A percentile compares a stretch with the other conserved stretches of the same genome.
Conservation (phyloP, 1,140 invertebrate species). For the Portunus trituberculatus region DNA sequence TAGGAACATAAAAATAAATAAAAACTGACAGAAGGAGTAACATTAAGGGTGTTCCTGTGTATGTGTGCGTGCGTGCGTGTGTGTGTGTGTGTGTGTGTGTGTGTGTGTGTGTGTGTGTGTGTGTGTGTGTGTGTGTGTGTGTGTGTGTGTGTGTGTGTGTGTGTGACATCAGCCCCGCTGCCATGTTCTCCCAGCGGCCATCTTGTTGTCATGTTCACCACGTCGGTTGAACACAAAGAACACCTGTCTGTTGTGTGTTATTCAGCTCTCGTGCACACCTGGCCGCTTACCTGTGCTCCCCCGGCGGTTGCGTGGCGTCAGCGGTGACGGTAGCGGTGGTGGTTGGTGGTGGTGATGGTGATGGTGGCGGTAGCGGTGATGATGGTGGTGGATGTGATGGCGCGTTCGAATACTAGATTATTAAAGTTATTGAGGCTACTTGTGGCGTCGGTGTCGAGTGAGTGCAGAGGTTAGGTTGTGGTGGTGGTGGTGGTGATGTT, state of each 20-base stretch:
- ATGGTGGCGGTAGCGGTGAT: neutral
- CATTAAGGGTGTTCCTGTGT: neutral
- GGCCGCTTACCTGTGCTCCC: neutral
- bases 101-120: neutral
- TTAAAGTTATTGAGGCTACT: no score
- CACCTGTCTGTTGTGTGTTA: neutral
- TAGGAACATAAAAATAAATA: no score
- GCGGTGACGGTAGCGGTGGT: neutral
- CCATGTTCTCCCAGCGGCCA: neutral
- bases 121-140: slow-evolving; percentile 1
- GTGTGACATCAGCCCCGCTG: neutral
- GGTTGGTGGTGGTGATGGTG: neutral
- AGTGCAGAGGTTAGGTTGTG: neutral
- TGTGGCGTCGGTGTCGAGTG: no score
- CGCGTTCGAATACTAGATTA: neutral
- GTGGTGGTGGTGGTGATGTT: neutral
- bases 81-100: slow-evolving; percentile 48
- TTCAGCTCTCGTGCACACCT: neutral
- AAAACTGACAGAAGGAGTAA: neutral
- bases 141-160: slow-evolving; percentile 45
- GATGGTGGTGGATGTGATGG: neutral
- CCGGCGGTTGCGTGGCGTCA: neutral
- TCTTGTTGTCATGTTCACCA: slow-evolving; percentile 6
- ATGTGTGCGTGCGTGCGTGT: neutral
- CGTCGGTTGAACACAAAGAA: neutral